phyloP scores from a whole-genome alignment of 2,888 invertebrate genomes.

The Hedychridium roseum region DNA sequence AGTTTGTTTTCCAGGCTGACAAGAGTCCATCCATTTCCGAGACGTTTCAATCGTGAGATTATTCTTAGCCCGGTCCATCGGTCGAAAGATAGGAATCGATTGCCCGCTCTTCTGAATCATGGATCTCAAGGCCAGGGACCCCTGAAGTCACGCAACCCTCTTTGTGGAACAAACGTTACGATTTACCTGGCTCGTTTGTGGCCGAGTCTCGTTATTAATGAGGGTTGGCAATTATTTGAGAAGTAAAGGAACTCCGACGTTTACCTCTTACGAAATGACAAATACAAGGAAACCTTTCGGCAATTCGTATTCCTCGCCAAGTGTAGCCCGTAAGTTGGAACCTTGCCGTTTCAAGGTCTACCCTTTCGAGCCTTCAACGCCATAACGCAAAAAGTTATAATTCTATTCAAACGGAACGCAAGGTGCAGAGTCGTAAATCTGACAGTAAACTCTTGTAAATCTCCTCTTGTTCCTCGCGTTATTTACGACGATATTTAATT shows the following conservation, averaged over 20 bases:
- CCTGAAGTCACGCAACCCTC: conserved; percentile 7
- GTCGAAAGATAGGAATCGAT: conserved; percentile 55
- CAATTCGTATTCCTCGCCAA: conserved; percentile 42
- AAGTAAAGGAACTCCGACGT: conserved; percentile 49
- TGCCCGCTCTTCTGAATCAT: conserved; percentile 39
- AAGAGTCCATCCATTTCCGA: conserved; percentile 43
- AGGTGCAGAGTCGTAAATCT: too few species aligned
- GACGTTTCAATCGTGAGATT: conserved; percentile 55
- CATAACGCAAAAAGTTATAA: too few species aligned
- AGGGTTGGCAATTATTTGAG: conserved; percentile 58
- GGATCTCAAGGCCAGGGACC: conserved; percentile 36
- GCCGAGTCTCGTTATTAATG: conserved; percentile 58
- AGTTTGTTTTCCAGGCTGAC: conserved; percentile 44
- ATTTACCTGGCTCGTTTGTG: conserved; percentile 38
- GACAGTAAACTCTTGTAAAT: too few species aligned
- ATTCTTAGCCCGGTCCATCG: conserved; percentile 41
- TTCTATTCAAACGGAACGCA: too few species aligned
- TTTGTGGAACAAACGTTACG: conserved; percentile 11
- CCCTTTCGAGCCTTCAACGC: too few species aligned
- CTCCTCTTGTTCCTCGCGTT: too few species aligned
- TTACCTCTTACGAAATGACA: conserved; percentile 52
- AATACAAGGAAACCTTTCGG: conserved; percentile 56
- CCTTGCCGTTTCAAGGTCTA: neutral
- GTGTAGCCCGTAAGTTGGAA: neutral
- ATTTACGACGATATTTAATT: too few species aligned